phyloP scores from a whole-genome alignment of 2,797 vertebrate genomes.

The Ambastaia sidthimunki region DNA sequence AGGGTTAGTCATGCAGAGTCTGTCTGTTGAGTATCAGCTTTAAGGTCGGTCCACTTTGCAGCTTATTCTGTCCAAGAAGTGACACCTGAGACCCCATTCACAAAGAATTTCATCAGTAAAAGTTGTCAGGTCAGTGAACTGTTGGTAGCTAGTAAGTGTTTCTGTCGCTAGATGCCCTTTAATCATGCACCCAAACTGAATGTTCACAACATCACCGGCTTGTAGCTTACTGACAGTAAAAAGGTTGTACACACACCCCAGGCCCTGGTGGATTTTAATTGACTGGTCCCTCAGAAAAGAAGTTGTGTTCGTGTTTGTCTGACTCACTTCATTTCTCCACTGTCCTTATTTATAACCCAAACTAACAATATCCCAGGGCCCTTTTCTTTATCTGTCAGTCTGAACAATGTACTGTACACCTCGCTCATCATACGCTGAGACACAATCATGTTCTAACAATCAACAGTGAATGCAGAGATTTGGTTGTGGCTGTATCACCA shows the following conservation, averaged over 20 bases:
- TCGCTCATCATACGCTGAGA: neutral
- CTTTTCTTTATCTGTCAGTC: neutral
- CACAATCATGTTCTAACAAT: neutral
- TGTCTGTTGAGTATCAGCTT: neutral
- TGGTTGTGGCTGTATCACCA: too few relatives aligned
- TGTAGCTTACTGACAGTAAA: too few relatives aligned
- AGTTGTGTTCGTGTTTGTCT: constrained; percentile 5
- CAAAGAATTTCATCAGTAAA: neutral
- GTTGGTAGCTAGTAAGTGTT: too few relatives aligned
- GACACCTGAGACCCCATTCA: neutral
- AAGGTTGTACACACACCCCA: too few relatives aligned
- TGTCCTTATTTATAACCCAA: constrained; percentile 16
- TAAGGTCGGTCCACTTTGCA: neutral
- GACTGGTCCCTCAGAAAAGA: neutral
- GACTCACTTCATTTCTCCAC: neutral
- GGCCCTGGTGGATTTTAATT: neutral
- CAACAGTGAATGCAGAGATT: neutral
- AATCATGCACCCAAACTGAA: neutral
- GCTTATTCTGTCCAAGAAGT: neutral
- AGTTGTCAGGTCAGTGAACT: too few relatives aligned
- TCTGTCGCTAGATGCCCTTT: too few relatives aligned
- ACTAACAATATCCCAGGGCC: constrained; percentile 8
- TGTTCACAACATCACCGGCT: neutral
- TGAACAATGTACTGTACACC: neutral
- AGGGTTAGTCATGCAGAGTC: neutral